Conservation (phyloP, 2,797 vertebrate genomes). For the Diplodus sargus region DNA sequence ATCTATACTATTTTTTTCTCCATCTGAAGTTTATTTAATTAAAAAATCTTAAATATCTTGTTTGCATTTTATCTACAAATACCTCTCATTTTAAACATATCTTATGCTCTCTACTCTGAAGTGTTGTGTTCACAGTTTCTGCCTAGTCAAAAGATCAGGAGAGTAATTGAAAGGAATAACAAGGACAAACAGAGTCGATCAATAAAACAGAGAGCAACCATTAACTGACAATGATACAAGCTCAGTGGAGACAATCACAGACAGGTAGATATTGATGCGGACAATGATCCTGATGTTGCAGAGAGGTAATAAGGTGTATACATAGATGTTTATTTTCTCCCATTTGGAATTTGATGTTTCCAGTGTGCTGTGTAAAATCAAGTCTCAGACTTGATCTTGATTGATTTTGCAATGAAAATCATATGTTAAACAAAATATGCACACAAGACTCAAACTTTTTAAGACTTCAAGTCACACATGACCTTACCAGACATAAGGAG, state of each 20-base stretch:
- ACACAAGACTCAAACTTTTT: background rate
- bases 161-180: background rate
- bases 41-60: conserved; percentile 2
- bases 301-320: background rate
- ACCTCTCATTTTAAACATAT: background rate
- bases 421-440: background rate
- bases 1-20: background rate
- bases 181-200: background rate
- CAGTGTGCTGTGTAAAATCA: background rate
- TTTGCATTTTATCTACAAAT: conserved; percentile 18
- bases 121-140: background rate
- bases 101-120: background rate
- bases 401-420: background rate
- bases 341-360: background rate
- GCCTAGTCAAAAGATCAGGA: background rate
- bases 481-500: background rate
- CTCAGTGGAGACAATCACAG: background rate
- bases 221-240: background rate
- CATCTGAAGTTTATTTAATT: conserved; percentile 20
- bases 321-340: background rate
- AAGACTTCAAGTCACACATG: too few species aligned
- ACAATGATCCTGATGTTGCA: background rate
- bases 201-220: background rate
- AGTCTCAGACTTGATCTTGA: background rate
- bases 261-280: background rate